These are phyloP conservation scores for Cynaeus angustus DNA, from an alignment of 2,888 invertebrate genomes.

Conservation along the genomic window DNA sequence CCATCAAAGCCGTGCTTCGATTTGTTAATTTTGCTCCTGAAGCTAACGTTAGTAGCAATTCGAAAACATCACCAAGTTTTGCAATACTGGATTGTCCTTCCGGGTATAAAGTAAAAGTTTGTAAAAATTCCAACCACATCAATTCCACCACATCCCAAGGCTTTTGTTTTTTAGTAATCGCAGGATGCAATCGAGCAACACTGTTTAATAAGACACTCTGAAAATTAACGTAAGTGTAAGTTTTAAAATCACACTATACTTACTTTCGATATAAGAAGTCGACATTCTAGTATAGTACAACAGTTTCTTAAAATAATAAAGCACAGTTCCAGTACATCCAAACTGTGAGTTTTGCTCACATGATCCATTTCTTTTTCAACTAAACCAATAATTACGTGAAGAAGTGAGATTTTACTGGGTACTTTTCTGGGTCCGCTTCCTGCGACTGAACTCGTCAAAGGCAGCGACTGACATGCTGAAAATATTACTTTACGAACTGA, in stretches of 20 bases:
- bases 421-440: constrained; percentile 73
- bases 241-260: no score
- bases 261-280: constrained; percentile 78
- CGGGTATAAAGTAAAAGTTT: constrained; percentile 72
- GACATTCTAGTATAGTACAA: constrained; percentile 76
- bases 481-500: neutral
- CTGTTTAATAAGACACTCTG: constrained; percentile 73
- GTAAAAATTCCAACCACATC: constrained; percentile 74
- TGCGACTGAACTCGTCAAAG: constrained; percentile 72
- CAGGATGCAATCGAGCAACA: constrained; percentile 73
- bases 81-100: constrained; percentile 74
- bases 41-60: constrained; percentile 67
- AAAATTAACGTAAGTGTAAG: constrained; percentile 48
- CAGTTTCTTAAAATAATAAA: constrained; percentile 74
- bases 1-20: constrained; percentile 70
- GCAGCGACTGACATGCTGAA: constrained; percentile 73
- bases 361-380: constrained; percentile 73
- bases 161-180: constrained; percentile 72
- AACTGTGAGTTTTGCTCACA: constrained; percentile 71
- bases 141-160: constrained; percentile 74
- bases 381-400: constrained; percentile 73
- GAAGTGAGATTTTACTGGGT: constrained; percentile 72
- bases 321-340: constrained; percentile 70
- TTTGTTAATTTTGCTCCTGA: constrained; percentile 60
- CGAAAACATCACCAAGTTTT: constrained; percentile 70